phyloP scores from a whole-genome alignment of 2,113 vertebrate species.

The Gymnogyps californianus region DNA sequence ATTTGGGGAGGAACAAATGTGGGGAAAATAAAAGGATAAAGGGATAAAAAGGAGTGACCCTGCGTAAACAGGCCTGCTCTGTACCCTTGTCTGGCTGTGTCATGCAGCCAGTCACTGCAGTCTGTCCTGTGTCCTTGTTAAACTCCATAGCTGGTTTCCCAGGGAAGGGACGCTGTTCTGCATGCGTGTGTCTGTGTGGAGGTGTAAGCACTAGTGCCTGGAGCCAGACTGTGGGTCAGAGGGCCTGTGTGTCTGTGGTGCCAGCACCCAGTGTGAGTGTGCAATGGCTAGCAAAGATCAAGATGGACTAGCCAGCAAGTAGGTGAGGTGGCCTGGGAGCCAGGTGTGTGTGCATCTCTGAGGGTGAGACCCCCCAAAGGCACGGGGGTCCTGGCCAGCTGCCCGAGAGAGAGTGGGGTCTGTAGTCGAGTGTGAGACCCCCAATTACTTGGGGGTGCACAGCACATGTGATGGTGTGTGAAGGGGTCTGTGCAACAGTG shows the following conservation, averaged over 20 bases:
- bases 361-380: neutral
- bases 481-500: neutral
- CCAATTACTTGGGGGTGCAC: fast-evolving
- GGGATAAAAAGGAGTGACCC: neutral
- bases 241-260: neutral
- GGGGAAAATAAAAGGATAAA: neutral
- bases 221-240: fast-evolving
- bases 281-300: neutral
- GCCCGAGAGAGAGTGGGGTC: neutral
- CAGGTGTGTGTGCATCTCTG: neutral
- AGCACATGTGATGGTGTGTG: fast-evolving
- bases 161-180: neutral
- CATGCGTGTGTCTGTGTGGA: fast-evolving
- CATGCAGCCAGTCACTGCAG: neutral
- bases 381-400: too few relatives aligned
- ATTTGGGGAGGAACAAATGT: neutral
- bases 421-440: neutral
- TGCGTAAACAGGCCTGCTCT: neutral
- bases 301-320: neutral
- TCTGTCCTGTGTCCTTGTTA: neutral
- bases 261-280: neutral
- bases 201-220: neutral
- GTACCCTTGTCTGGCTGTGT: neutral
- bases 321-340: neutral
- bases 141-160: neutral